Evolutionary conservation across 2,797 vertebrate genomes (phyloP), one percentile per base, ranked within the genome.

Genomic region (Semotilus atromaculatus): DNA sequence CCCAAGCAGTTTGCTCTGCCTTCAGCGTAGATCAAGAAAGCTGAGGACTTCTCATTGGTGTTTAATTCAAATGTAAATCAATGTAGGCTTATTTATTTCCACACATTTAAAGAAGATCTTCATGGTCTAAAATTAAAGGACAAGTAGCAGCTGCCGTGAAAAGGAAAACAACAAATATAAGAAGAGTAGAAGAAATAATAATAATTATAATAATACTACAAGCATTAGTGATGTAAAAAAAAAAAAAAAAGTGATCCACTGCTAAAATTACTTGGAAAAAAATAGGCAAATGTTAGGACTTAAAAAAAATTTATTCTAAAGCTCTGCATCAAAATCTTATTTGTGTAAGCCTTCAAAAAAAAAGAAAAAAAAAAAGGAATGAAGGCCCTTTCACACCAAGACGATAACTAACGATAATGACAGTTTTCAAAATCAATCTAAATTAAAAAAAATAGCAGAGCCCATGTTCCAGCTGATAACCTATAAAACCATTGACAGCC

Each of bases 11-110:
- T 66, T 14, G 18, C 62, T 68, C 72, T 60, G 40, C n/a, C 45
- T 48, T 77, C 31, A 31, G 31, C 31, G 31, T 31, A 31, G 3
- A 31, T 31, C 31, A 31, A 31, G 31, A 31, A 31, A n/a, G n/a
- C n/a, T n/a, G n/a, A n/a, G n/a, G n/a, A n/a, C n/a, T n/a, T n/a
- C n/a, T n/a, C n/a, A n/a, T n/a, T n/a, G n/a, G n/a, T 55, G 64
- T 55, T 53, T 45, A 34, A 85, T 80, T 86, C 83, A 88, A 83
- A 88, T 89, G 84, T 80, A 88, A 89, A 88, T 87, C 58, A 40
- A 40, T 45, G 55, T n/a, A 29, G 36, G 34, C 53, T 83, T 87
- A 86, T 87, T 86, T 89, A 85, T 85, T 83, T 86, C 74, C 67
- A 51, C 84, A 80, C 75, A 40, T 43, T 86, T 86, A 62, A 88